Evolutionary conservation across 1,140 invertebrate species (phyloP), one percentile per base, ranked within the genome.

Genomic region (Bathynomus jamesi): DNA sequence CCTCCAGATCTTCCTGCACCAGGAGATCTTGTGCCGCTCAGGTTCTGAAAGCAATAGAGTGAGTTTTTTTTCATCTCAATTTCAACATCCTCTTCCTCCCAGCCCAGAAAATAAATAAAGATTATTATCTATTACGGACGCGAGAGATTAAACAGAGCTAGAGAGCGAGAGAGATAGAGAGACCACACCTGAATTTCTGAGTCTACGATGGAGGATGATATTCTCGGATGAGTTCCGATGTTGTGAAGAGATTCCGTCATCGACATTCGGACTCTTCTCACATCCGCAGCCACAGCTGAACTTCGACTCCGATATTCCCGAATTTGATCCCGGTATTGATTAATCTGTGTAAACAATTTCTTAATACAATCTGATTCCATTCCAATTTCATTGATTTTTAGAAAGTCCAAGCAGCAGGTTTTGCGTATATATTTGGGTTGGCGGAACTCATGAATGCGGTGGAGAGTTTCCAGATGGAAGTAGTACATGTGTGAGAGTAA

Each of bases 241-340:
- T 67, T 76, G 40, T 76, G 75, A 25, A 76, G 69, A 21, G 75
- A 76, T 32, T 76, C 75, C 3, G 75, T 73, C 75, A 76, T 76
- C 25, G 75, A 72, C 64, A 70, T 73, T 8, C 75, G 67, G 8
- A 76, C 70, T 32, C 75, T 65, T 11, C 75, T 66, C 17, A 76
- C 75, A 40, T 76, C 70, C 29, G 69, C 72, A n/a, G 75, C 75
- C 21, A 73, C 75, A 68, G 69, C 70, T 61, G 71, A 73, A 29
- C 75, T 76, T 21, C 75, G 63, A 31, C 29, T 73, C 11, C 75
- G 70, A 61, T 72, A 76, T 31, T 76, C 75, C 21, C 72, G 65
- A 24, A 76, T 70, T 32, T 76, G 75, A 13, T 76, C 75, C 10
- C 75, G 68, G 65, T 76, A 76, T 61, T 76, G 75, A 17, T 71